A percentile compares a stretch with the other conserved stretches of the same genome.
Evolutionary conservation across 1,140 invertebrate genomes (phyloP).

Genomic region (Drosophila pruinosa): DNA sequence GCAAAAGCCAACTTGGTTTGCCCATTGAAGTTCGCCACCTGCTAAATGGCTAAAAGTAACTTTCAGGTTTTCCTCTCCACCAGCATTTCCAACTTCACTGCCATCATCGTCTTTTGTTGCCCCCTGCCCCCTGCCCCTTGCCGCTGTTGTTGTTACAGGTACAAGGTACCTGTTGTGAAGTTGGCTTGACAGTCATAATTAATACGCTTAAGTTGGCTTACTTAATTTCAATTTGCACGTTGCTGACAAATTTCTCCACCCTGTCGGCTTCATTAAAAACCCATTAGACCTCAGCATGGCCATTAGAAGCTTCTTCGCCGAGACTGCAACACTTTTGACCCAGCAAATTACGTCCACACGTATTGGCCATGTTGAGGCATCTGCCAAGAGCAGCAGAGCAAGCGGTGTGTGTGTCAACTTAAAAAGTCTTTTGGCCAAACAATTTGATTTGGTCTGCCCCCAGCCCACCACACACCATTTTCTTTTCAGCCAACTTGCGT

Average conservation of each 20-base stretch:
- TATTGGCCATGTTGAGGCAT: conserved; percentile 11
- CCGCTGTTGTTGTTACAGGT: conserved; percentile 8
- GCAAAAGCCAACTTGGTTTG: conserved; percentile 50
- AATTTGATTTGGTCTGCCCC: conserved; percentile 1
- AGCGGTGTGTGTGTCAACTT: background rate
- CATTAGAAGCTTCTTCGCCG: conserved; percentile 48
- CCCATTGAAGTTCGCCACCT: conserved; percentile 48
- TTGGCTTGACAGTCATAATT: conserved; percentile 67
- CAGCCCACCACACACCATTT: background rate
- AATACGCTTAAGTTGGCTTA: conserved; percentile 72
- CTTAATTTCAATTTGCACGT: conserved; percentile 63
- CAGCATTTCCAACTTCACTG: background rate
- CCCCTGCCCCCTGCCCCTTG: background rate
- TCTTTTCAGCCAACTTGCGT: conserved; percentile 50
- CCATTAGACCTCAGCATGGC: conserved; percentile 51
- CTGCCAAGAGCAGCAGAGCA: background rate
- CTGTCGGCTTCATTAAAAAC: conserved; percentile 67
- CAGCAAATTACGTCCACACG: conserved; percentile 5
- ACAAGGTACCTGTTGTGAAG: conserved; percentile 6
- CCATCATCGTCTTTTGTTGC: conserved; percentile 22
- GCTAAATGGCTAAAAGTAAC: conserved; percentile 37
- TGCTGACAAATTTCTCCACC: conserved; percentile 54
- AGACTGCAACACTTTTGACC: conserved; percentile 45
- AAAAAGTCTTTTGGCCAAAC: background rate
- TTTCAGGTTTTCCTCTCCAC: conserved; percentile 38